Evolutionary conservation across 2,888 invertebrate species (phyloP).

Genomic region (Branchipolynoe longqiensis): DNA sequence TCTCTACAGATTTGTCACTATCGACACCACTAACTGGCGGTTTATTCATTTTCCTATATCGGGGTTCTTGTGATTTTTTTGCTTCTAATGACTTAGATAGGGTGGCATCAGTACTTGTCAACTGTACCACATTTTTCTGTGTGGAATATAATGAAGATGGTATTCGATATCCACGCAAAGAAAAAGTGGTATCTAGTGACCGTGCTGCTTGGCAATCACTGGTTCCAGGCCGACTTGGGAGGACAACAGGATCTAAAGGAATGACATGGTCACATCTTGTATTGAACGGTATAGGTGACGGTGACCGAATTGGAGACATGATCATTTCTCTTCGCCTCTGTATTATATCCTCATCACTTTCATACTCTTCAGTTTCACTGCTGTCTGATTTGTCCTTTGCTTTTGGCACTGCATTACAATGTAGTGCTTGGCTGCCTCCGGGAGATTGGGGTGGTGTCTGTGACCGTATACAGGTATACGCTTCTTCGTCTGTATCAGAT

Average conservation of each 20-base stretch:
- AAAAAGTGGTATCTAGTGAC: too few species aligned
- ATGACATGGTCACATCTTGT: background rate
- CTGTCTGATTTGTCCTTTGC: background rate
- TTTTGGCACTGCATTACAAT: background rate
- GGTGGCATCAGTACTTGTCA: too few species aligned
- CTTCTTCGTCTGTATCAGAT: slow-evolving; percentile 39
- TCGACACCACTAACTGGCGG: too few species aligned
- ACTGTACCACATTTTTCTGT: too few species aligned
- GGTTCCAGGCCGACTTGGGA: background rate
- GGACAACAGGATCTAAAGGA: background rate
- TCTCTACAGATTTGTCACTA: too few species aligned
- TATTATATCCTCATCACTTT: background rate
- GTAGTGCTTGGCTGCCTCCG: background rate
- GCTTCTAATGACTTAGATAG: too few species aligned
- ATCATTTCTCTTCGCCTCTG: background rate
- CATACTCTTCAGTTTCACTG: background rate
- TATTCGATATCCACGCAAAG: too few species aligned
- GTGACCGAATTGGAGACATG: slow-evolving; percentile 15
- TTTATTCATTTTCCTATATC: too few species aligned
- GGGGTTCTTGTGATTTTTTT: too few species aligned
- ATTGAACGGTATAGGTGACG: slow-evolving; percentile 5
- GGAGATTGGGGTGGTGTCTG: slow-evolving; percentile 36
- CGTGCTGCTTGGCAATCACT: background rate
- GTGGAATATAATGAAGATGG: too few species aligned
- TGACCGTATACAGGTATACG: slow-evolving; percentile 13